Conservation (phyloP, 2,888 invertebrate genomes). For the Gari tellinella region DNA sequence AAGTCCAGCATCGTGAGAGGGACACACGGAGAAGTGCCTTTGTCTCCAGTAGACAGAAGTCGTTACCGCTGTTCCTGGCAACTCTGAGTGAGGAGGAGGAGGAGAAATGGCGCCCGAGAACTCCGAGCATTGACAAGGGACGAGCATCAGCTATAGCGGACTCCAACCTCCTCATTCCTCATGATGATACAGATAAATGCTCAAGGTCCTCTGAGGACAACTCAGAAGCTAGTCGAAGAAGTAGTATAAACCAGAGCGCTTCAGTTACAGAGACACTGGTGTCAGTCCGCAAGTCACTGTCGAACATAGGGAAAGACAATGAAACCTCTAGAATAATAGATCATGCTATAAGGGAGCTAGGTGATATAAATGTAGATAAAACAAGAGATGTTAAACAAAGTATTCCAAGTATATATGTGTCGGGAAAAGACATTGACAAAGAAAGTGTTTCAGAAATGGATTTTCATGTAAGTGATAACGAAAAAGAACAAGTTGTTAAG, state of each 20-base stretch:
- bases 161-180: slow-evolving; percentile 30
- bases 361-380: too few relatives aligned
- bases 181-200: slow-evolving; percentile 42
- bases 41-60: slow-evolving; percentile 71
- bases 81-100: slow-evolving; percentile 78
- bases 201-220: slow-evolving; percentile 14
- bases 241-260: slow-evolving; percentile 9
- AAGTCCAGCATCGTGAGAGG: slow-evolving; percentile 24
- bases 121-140: slow-evolving; percentile 36
- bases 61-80: slow-evolving; percentile 76
- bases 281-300: slow-evolving; percentile 13
- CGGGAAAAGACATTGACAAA: slow-evolving; percentile 32
- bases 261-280: not conserved
- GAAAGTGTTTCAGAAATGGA: too few relatives aligned
- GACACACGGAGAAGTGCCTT: slow-evolving; percentile 55
- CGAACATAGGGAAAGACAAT: not conserved
- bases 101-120: slow-evolving; percentile 36
- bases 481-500: not conserved
- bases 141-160: not conserved
- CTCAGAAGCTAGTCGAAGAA: slow-evolving; percentile 22
- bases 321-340: too few relatives aligned
- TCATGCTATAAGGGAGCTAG: too few relatives aligned
- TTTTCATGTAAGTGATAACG: not conserved
- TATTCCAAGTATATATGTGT: slow-evolving; percentile 57
- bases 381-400: too few relatives aligned